Evolutionary conservation across 2,888 invertebrate species (phyloP).

Genomic region (Oscheius sp.): DNA sequence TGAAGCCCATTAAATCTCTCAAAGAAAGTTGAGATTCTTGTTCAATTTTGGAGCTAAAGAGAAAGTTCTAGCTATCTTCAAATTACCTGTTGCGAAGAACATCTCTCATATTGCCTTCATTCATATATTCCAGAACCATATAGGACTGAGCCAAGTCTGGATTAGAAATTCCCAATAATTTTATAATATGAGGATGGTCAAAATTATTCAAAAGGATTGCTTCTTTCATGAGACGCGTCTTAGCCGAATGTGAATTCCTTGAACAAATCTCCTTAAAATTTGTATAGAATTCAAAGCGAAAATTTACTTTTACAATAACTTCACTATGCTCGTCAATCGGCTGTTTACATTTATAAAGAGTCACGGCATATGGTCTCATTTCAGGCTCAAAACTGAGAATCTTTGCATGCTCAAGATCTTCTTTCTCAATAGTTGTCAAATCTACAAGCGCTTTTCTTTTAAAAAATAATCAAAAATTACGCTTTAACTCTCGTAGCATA

Average conservation of each 20-base stretch:
- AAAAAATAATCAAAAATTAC: conserved; percentile 30
- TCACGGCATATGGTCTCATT: neutral
- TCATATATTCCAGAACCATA: conserved; percentile 97
- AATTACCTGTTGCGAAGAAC: conserved; percentile 79
- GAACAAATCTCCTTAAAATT: neutral
- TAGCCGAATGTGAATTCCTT: conserved; percentile 75
- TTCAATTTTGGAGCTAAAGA: conserved; percentile 39
- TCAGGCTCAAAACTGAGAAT: neutral
- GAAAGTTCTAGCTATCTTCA: neutral
- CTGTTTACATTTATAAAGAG: neutral
- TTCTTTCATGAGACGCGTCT: conserved; percentile 92
- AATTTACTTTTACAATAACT: neutral
- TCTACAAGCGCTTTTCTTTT: neutral
- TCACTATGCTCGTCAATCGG: neutral
- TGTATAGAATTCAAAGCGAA: neutral
- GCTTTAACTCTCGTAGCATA: conserved; percentile 43
- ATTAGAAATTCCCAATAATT: conserved; percentile 90
- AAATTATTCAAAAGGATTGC: conserved; percentile 95
- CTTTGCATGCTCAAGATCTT: conserved; percentile 1
- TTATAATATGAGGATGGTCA: conserved; percentile 91
- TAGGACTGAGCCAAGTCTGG: conserved; percentile 84
- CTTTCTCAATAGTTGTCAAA: neutral
- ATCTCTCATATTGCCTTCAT: conserved; percentile 90
- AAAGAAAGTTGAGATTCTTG: conserved; percentile 76
- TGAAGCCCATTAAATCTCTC: conserved; percentile 87